Evolutionary conservation across 2,113 vertebrate species (phyloP).

Genomic region (Podocnemis expansa): DNA sequence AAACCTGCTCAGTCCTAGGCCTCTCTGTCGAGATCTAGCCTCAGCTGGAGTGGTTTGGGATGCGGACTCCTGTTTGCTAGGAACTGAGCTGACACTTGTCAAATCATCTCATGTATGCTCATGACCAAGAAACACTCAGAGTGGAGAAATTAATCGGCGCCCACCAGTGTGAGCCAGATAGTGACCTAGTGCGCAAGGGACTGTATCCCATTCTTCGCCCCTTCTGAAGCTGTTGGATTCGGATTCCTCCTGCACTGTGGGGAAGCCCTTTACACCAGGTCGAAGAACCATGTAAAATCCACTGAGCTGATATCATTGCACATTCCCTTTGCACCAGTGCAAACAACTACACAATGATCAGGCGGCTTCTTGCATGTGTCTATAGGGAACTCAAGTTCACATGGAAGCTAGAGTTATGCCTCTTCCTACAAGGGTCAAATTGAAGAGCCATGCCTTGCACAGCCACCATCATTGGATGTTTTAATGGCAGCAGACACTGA

Average conservation of each 20-base stretch:
- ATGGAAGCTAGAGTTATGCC: not conserved
- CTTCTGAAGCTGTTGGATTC: not conserved
- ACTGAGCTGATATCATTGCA: not conserved
- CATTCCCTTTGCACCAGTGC: not conserved
- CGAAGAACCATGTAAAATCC: not conserved
- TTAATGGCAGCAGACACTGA: not conserved
- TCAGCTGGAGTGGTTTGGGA: accelerated
- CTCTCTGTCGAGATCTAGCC: not conserved
- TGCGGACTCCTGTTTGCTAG: not conserved
- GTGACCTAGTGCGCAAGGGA: not conserved
- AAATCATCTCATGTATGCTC: not conserved
- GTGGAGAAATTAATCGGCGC: not conserved
- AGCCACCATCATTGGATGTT: not conserved
- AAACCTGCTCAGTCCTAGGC: not conserved
- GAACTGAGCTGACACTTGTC: not conserved
- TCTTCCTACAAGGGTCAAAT: not conserved
- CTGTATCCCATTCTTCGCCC: no score
- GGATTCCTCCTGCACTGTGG: not conserved
- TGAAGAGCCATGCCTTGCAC: not conserved
- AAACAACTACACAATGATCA: not conserved
- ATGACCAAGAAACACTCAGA: accelerated
- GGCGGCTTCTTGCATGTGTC: not conserved
- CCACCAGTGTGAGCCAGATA: not conserved
- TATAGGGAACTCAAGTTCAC: not conserved
- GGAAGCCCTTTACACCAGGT: not conserved